Evolutionary conservation across 2,888 invertebrate genomes (phyloP), one percentile per base, ranked within the genome.

Genomic region (Perdita meconis): DNA sequence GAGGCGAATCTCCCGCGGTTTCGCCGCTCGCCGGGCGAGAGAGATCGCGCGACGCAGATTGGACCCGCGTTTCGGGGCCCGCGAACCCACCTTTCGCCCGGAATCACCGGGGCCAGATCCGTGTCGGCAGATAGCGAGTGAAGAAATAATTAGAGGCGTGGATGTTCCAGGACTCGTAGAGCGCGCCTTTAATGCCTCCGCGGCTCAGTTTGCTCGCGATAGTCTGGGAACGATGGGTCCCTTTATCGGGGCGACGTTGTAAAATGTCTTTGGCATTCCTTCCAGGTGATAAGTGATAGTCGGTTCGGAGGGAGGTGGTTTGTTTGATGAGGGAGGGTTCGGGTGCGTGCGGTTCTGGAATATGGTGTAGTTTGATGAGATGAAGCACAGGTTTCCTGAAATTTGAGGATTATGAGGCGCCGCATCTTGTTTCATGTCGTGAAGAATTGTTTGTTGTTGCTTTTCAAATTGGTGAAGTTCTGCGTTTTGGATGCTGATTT

Each of bases 91-190:
- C 55, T 55, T 53, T 53, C 44, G 47, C 59, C n/a, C n/a, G 16
- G 51, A 44, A 24, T 47, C 69, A 44, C 26, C 34, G 34, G n/a
- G n/a, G 8, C n/a, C 8, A 42, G 76, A 60, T 59, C 57, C 26
- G 19, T 38, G 50, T 60, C 73, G 60, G 63, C 59, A 70, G 59
- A 59, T 60, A 75, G 50, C 56, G 24, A 40, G 56, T 44, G 71
- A 79, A 56, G 68, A 70, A 76, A 51, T 75, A 72, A 71, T 70
- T 74, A 75, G 71, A 69, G 72, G 40, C 50, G 64, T 47, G 56
- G 53, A 47, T 67, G 76, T 26, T 30, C 72, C 50, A n/a, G 38
- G 50, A 51, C 38, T 50, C 26, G 50, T 63, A 16, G 63, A 38
- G 38, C 47, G 51, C 50, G 38, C 24, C 16, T 38, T 63, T 63